Evolutionary conservation across 1,140 invertebrate species (phyloP).

Genomic region (Atta texana): DNA sequence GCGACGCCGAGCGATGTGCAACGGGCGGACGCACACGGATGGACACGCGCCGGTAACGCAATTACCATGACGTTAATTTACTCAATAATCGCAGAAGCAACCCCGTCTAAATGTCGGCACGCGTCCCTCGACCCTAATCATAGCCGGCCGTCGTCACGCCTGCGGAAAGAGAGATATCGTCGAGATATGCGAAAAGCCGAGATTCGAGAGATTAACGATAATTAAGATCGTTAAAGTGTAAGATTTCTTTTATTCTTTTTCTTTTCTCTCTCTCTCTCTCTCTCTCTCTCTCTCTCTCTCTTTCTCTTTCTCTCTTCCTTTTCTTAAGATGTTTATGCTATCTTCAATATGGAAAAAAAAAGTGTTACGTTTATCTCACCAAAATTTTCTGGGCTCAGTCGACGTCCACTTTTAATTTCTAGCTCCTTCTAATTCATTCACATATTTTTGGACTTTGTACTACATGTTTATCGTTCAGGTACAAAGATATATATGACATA

Average conservation of each 20-base stretch:
- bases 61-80: slow-evolving; percentile 84
- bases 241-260: neutral
- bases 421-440: neutral
- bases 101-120: slow-evolving; percentile 82
- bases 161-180: neutral
- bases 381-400: neutral
- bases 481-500: neutral
- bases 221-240: neutral
- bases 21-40: slow-evolving; percentile 63
- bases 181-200: slow-evolving; percentile 5
- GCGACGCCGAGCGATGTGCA: slow-evolving; percentile 40
- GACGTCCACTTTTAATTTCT: too few species aligned
- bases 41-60: slow-evolving; percentile 82
- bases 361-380: neutral
- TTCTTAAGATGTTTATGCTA: neutral
- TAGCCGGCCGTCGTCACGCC: slow-evolving; percentile 35
- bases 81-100: slow-evolving; percentile 83
- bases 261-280: neutral
- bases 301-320: neutral
- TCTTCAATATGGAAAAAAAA: neutral
- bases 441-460: neutral
- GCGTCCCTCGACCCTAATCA: slow-evolving; percentile 72
- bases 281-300: neutral
- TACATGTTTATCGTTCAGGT: slow-evolving; percentile 26
- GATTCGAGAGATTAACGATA: slow-evolving; percentile 20